Conservation (phyloP, 2,797 vertebrate genomes). For the Dicrostonyx torquatus region DNA sequence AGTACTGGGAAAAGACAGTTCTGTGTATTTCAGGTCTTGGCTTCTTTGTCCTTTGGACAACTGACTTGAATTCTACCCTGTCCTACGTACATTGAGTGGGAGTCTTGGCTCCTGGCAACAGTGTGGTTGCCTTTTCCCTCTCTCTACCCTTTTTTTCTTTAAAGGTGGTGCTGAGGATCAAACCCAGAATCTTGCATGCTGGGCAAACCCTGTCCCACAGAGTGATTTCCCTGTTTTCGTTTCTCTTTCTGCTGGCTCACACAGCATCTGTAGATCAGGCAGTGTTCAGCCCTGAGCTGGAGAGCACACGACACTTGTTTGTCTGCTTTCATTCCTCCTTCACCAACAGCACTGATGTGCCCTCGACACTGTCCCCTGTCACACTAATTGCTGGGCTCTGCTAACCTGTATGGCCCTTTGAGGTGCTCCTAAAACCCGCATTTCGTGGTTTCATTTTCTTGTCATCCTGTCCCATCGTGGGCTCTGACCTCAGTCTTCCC, state of each 20-base stretch:
- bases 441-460: neutral
- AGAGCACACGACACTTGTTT: neutral
- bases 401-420: neutral
- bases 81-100: neutral
- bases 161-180: neutral
- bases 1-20: neutral
- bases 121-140: neutral
- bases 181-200: too few relatives aligned
- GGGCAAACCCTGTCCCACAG: neutral
- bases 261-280: neutral
- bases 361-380: neutral
- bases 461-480: neutral
- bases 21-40: neutral
- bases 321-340: neutral
- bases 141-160: neutral
- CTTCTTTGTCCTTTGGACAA: neutral
- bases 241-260: neutral
- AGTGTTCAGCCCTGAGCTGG: neutral
- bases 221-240: neutral
- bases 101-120: neutral
- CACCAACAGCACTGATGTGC: neutral
- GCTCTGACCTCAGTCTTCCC: neutral
- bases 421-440: neutral
- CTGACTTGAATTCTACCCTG: neutral
- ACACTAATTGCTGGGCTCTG: accelerated